phyloP scores from a whole-genome alignment of 2,888 invertebrate species.

The Lochmaea crataegi region DNA sequence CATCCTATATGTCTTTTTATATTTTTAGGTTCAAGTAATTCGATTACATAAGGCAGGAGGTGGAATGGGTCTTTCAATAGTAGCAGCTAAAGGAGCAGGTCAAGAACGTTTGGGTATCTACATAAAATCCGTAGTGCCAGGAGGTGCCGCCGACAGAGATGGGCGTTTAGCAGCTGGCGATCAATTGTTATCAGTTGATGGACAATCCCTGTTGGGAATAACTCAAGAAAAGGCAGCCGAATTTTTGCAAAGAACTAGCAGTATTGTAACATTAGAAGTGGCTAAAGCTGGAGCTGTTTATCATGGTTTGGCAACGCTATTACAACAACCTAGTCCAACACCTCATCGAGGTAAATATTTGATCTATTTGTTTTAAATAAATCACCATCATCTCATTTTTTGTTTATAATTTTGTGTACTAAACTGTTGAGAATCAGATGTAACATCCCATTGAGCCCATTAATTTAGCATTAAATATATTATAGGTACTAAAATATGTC shows the following conservation, averaged over 20 bases:
- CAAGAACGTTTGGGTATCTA: conserved; percentile 88
- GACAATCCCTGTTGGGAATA: conserved; percentile 81
- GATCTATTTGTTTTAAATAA: not conserved
- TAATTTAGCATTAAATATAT: too few relatives aligned
- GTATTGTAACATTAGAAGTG: conserved; percentile 93
- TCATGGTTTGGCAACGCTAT: conserved; percentile 92
- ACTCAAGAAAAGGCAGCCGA: conserved; percentile 93
- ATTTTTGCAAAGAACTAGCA: conserved; percentile 93
- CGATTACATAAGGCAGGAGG: conserved; percentile 93
- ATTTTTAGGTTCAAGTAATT: conserved; percentile 76
- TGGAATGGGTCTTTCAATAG: conserved; percentile 98
- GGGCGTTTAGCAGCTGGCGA: conserved; percentile 96
- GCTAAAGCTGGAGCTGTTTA: conserved; percentile 98
- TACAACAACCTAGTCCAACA: conserved; percentile 91
- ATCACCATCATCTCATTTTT: not conserved
- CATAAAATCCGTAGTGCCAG: conserved; percentile 97
- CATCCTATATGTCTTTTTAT: conserved; percentile 15
- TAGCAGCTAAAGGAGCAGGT: conserved; percentile 85
- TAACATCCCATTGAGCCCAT: too few relatives aligned
- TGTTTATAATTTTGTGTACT: not conserved
- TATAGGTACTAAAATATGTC: too few relatives aligned
- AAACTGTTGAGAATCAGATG: too few relatives aligned
- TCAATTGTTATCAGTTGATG: conserved; percentile 96
- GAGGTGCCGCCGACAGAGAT: conserved; percentile 92
- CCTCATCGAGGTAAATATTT: conserved; percentile 76